Percentiles rank a stretch among this genome's conserved stretches.
Evolutionary conservation across 2,797 vertebrate genomes (phyloP).

Genomic region (Cossypha niveicapilla): DNA sequence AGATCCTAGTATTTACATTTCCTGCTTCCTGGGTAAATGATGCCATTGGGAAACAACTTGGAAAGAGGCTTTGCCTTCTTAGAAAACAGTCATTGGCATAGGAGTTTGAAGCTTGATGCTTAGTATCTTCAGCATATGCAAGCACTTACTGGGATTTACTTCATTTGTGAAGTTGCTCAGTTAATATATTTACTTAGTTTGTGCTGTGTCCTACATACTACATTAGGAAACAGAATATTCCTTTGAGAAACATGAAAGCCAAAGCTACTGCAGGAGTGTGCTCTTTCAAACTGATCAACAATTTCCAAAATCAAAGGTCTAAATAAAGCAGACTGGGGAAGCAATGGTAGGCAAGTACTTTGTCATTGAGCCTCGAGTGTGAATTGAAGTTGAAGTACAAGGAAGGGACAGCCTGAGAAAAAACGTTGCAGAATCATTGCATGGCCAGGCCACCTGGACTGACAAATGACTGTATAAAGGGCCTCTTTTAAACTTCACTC

Average conservation of each 20-base stretch:
- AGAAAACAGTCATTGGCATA: not conserved
- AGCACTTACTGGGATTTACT: not conserved
- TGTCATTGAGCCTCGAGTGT: not conserved
- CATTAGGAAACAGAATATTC: not conserved
- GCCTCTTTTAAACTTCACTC: conserved; percentile 36
- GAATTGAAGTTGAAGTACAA: conserved; percentile 37
- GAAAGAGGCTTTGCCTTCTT: not conserved
- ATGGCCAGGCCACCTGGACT: conserved; percentile 5
- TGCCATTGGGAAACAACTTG: not conserved
- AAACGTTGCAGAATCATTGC: not conserved
- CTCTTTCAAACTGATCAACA: not conserved
- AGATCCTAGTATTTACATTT: not conserved
- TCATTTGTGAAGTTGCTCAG: not conserved
- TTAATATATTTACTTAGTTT: not conserved
- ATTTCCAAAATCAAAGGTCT: conserved; percentile 32
- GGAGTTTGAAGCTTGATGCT: not conserved
- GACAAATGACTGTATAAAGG: conserved; percentile 32
- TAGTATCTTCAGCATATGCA: not conserved
- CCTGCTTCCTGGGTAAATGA: not conserved
- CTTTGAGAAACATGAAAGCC: conserved; percentile 2
- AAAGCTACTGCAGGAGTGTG: not conserved
- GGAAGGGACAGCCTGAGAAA: conserved; percentile 42
- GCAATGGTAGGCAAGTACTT: not conserved
- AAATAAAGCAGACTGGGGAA: not conserved
- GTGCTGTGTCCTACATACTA: not conserved